phyloP scores from a whole-genome alignment of 2,888 invertebrate species.

The Creontiades dilutus region DNA sequence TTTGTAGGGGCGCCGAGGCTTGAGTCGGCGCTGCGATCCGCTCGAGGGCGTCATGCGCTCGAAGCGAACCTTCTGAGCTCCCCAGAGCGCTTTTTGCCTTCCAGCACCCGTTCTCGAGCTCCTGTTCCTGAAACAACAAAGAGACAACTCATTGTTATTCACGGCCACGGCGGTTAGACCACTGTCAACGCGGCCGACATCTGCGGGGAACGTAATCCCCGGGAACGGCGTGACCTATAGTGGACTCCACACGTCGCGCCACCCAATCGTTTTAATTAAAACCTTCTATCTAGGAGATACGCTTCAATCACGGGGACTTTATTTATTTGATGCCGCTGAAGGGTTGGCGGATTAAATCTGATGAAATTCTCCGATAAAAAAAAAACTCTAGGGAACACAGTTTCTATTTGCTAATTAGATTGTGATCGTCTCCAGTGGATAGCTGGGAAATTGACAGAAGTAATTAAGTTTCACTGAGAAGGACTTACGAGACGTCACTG shows the following conservation, averaged over 20 bases:
- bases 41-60: neutral
- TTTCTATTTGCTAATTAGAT: too few relatives aligned
- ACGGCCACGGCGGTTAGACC: neutral
- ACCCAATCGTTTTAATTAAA: neutral
- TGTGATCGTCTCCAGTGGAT: too few relatives aligned
- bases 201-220: neutral
- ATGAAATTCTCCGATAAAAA: too few relatives aligned
- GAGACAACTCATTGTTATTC: slow-evolving; percentile 13
- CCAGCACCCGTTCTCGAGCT: neutral
- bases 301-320: neutral
- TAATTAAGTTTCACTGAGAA: too few relatives aligned
- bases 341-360: too few relatives aligned
- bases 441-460: too few relatives aligned
- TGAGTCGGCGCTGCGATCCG: neutral
- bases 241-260: neutral
- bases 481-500: too few relatives aligned
- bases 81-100: neutral
- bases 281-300: neutral
- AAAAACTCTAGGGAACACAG: too few relatives aligned
- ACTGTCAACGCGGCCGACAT: neutral
- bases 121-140: slow-evolving; percentile 16
- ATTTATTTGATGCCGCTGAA: neutral
- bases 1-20: neutral
- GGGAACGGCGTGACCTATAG: neutral
- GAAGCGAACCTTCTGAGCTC: neutral